Evolutionary conservation across 2,888 invertebrate species (phyloP), one percentile per base, ranked within the genome.

Genomic region (Unio pictorum): DNA sequence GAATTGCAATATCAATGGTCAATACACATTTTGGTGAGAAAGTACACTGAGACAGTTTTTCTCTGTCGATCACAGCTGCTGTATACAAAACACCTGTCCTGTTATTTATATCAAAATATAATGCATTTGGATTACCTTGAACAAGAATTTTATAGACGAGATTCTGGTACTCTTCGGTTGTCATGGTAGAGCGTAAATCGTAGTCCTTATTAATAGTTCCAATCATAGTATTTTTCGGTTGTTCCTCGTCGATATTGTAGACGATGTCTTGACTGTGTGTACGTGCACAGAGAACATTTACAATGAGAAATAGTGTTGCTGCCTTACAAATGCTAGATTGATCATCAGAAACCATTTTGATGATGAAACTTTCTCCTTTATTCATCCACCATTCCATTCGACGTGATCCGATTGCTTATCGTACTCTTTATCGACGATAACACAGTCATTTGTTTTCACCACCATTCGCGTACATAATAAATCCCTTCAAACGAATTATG

Each of bases 121-220:
- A 73, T 17, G 83, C 81, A 61, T 78, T 78, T 3, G 69, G 68
- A 56, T 75, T 79, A 8, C 78, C 78, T 30, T 81, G 75, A 26
- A 75, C 73, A 20, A 86, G 71, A 57, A 86, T 84, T 56, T 75
- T 79, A 65, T 81, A 85, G 58, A 75, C 75, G 58, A 85, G 76
- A 58, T 79, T 78, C 26, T 74, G 73, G 23, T 73, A 76, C 61
- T 84, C 81, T 18, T 73, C 78, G 11, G 71, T 66, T 3, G 78
- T 71, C 57, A 83, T 74, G 45, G 66, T 78, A 26, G 74, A 73
- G 62, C 78, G 76, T 11, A 84, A 71, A 23, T 78, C 67, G 23
- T 75, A 75, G 65, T 81, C 81, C 26, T 75, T 72, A 17, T 76
- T 76, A 7, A 85, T 66, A 65, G 81, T 79, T 26, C 82, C 84